Evolutionary conservation across 1,140 invertebrate genomes (phyloP).

Genomic region (Frieseomelitta varia): DNA sequence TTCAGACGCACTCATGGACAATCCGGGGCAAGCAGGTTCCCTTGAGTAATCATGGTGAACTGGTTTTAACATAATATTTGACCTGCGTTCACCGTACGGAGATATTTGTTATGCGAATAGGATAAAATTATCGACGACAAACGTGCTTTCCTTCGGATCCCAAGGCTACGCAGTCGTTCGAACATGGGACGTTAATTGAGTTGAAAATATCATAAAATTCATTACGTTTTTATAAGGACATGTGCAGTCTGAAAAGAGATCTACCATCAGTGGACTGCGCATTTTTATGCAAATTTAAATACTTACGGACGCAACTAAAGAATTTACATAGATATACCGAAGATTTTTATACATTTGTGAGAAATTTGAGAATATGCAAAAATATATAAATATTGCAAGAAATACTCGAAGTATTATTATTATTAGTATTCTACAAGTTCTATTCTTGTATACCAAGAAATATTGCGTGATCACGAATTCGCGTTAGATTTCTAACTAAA

Average conservation of each 20-base stretch:
- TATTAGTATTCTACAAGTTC: no score
- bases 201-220: neutral
- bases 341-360: no score
- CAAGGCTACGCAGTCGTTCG: conserved; percentile 14
- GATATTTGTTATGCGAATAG: conserved; percentile 34
- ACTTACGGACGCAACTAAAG: neutral
- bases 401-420: no score
- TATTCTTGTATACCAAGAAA: neutral
- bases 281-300: neutral
- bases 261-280: neutral
- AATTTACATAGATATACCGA: no score
- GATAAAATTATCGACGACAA: conserved; percentile 36
- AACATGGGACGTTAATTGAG: conserved; percentile 12
- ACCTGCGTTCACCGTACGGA: neutral
- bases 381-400: no score
- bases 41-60: conserved; percentile 32
- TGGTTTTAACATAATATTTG: conserved; percentile 51
- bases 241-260: neutral
- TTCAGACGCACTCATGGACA: neutral
- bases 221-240: neutral
- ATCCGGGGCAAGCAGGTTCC: conserved; percentile 33
- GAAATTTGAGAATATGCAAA: no score
- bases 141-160: conserved; percentile 8
- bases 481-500: neutral
- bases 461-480: neutral